Conservation (phyloP, 1,140 invertebrate genomes). For the Bombus cullumanus region DNA sequence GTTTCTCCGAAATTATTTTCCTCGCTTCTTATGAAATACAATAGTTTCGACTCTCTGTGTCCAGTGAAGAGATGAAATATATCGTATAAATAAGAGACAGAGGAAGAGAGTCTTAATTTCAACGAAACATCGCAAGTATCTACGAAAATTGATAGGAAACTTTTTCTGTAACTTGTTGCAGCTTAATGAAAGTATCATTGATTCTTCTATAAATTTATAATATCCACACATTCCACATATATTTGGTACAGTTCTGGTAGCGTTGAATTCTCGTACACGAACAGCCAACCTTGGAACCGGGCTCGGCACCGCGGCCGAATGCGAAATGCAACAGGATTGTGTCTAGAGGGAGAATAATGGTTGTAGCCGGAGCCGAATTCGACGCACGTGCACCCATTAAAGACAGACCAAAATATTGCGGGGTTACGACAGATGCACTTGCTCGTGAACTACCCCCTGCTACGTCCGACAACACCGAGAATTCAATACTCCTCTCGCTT, state of each 20-base stretch:
- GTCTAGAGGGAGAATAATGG: conserved; percentile 49
- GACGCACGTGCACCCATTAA: conserved; percentile 40
- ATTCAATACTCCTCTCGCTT: conserved; percentile 32
- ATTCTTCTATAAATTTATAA: neutral
- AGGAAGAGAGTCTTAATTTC: neutral
- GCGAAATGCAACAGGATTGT: conserved; percentile 69
- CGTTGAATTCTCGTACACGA: neutral
- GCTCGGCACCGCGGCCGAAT: conserved; percentile 31
- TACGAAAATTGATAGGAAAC: neutral
- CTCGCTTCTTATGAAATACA: neutral
- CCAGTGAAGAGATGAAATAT: neutral
- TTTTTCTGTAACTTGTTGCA: neutral
- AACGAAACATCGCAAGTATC: neutral
- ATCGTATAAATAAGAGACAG: neutral
- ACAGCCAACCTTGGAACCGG: neutral
- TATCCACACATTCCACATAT: too few relatives aligned
- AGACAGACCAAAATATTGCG: conserved; percentile 42
- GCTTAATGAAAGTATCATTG: neutral
- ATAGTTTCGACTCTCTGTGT: neutral
- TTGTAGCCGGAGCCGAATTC: conserved; percentile 17
- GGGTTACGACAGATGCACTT: conserved; percentile 29
- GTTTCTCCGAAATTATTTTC: neutral
- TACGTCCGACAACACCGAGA: conserved; percentile 5
- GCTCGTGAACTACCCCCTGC: neutral
- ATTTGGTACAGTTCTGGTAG: neutral